These are phyloP conservation scores for Chaetorhynchus papuensis DNA, from an alignment of 2,113 vertebrate species.

Conservation along the genomic window DNA sequence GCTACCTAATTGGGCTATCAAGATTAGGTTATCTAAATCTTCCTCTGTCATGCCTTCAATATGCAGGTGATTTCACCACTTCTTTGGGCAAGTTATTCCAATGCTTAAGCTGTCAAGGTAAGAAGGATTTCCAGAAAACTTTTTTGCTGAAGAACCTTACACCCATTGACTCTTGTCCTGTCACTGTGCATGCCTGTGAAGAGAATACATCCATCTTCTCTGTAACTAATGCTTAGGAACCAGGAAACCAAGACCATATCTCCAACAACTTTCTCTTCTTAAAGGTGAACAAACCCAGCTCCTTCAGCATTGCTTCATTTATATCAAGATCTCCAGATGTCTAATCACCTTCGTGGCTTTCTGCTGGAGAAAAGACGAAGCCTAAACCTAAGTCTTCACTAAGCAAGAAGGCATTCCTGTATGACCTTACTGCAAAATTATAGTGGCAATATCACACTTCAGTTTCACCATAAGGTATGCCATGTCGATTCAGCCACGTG, in stretches of 20 bases:
- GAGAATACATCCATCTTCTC: neutral
- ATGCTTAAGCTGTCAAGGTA: neutral
- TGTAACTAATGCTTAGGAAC: neutral
- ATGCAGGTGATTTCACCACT: neutral
- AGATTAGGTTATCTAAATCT: neutral
- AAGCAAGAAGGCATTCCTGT: neutral
- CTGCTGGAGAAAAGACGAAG: neutral
- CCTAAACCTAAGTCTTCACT: neutral
- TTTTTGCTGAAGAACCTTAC: neutral
- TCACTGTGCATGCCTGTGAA: neutral
- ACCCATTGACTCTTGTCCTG: neutral
- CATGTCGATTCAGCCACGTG: neutral
- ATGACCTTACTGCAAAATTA: neutral
- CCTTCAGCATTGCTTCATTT: neutral
- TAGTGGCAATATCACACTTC: neutral
- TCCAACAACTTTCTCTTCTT: neutral
- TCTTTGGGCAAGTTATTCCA: neutral
- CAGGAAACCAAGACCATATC: neutral
- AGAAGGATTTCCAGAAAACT: neutral
- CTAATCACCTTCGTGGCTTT: neutral
- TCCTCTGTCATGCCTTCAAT: neutral
- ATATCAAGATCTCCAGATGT: neutral
- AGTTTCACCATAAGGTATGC: neutral
- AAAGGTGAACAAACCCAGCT: neutral
- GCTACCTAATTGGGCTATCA: neutral